phyloP scores from a whole-genome alignment of 2,797 vertebrate genomes.

The Columba guinea region DNA sequence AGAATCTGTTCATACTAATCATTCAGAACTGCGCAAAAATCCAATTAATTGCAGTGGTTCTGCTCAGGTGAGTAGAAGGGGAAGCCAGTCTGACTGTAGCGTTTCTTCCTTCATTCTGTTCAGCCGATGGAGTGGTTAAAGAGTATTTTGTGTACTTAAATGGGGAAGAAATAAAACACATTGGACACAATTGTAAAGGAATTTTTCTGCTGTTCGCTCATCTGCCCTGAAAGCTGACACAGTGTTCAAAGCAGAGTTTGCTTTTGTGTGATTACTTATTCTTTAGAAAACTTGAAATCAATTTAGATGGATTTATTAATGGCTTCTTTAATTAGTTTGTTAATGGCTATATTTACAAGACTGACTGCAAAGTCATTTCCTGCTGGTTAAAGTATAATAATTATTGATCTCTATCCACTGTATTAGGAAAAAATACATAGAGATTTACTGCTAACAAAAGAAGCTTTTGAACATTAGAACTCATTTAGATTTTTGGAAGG shows the following conservation, averaged over 20 bases:
- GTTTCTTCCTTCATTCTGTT: neutral
- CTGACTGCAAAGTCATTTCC: neutral
- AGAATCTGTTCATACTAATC: neutral
- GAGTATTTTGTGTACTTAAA: neutral
- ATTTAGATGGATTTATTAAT: conserved; percentile 23
- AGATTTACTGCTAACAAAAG: neutral
- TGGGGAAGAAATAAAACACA: neutral
- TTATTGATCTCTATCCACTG: neutral
- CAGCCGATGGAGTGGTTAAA: neutral
- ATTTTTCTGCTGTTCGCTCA: neutral
- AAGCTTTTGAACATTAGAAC: neutral
- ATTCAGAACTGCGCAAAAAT: neutral
- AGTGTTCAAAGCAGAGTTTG: neutral
- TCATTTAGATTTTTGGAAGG: neutral
- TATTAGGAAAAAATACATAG: neutral
- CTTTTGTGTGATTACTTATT: neutral
- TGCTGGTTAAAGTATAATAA: neutral
- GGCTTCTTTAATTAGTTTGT: conserved; percentile 35
- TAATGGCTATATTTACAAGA: conserved; percentile 23
- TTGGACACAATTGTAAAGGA: neutral
- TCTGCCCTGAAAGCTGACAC: neutral
- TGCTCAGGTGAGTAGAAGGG: neutral
- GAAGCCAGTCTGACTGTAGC: neutral
- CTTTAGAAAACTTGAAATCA: conserved; percentile 19
- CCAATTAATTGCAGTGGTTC: neutral